These are phyloP conservation scores for Chloroclysta siterata DNA, from an alignment of 2,888 invertebrate species.

Conservation along the genomic window DNA sequence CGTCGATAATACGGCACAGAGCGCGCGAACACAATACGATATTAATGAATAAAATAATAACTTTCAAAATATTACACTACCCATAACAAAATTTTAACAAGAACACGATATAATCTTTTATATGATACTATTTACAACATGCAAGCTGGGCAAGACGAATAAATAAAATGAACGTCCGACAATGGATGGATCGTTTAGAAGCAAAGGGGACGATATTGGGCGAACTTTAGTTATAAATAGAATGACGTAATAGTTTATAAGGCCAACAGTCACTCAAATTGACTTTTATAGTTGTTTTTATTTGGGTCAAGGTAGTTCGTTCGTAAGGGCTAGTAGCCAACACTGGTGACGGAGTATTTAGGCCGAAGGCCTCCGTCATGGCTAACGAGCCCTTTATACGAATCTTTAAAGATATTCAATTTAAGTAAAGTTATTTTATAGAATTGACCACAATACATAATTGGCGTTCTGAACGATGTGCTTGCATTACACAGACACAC, in stretches of 20 bases:
- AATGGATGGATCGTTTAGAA: conserved; percentile 78
- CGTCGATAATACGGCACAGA: conserved; percentile 58
- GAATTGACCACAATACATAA: conserved; percentile 41
- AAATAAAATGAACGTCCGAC: conserved; percentile 73
- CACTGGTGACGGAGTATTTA: background rate
- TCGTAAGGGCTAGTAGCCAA: background rate
- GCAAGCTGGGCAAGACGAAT: conserved; percentile 80
- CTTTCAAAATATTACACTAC: conserved; percentile 70
- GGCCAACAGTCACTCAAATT: conserved; percentile 65
- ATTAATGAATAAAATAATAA: conserved; percentile 49
- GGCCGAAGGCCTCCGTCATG: background rate
- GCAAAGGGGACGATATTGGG: conserved; percentile 72
- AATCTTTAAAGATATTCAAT: background rate
- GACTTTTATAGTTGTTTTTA: conserved; percentile 48
- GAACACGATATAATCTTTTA: conserved; percentile 70
- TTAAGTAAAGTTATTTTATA: conserved; percentile 3
- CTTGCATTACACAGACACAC: conserved; percentile 27
- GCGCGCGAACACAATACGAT: conserved; percentile 50
- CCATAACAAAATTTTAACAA: conserved; percentile 78
- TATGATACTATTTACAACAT: conserved; percentile 76
- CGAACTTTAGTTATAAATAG: conserved; percentile 48
- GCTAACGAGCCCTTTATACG: background rate
- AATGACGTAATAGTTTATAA: conserved; percentile 55
- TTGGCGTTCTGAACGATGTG: conserved; percentile 38
- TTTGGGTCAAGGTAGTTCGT: conserved; percentile 20